Conservation (phyloP, 2,797 vertebrate genomes). For the Botia kubotai region DNA sequence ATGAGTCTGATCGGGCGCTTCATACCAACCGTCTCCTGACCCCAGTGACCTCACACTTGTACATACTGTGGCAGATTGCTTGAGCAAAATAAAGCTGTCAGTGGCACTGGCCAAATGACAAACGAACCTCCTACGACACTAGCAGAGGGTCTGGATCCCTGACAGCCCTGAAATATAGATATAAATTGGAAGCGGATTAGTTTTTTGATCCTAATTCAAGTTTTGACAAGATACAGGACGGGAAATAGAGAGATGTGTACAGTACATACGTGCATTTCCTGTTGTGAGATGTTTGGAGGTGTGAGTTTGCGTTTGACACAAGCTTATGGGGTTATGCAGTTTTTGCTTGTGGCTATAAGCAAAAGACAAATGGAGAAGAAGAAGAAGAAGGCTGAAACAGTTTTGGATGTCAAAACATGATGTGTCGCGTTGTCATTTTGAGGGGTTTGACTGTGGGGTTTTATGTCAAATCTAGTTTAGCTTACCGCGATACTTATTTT, state of each 20-base stretch:
- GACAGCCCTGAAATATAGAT: conserved; percentile 99
- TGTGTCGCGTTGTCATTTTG: neutral
- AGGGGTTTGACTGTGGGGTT: conserved; percentile 8
- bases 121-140: conserved; percentile 88
- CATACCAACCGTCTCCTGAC: conserved; percentile 84
- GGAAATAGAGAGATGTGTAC: conserved; percentile 60
- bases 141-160: conserved; percentile 79
- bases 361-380: too few relatives aligned
- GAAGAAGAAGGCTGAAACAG: neutral
- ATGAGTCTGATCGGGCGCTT: conserved; percentile 82
- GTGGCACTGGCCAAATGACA: conserved; percentile 97
- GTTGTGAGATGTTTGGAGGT: conserved; percentile 44
- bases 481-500: conserved; percentile 20
- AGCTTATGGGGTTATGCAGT: neutral
- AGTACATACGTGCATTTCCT: conserved; percentile 51
- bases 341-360: neutral
- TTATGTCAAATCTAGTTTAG: conserved; percentile 22
- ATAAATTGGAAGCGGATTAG: conserved; percentile 98
- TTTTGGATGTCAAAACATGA: conserved; percentile 11
- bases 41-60: conserved; percentile 88
- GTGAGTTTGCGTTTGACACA: neutral
- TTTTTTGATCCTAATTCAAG: conserved; percentile 95
- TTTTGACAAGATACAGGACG: conserved; percentile 89
- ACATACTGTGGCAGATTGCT: conserved; percentile 97
- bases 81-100: conserved; percentile 99